Evolutionary conservation across 2,888 invertebrate species (phyloP).

Genomic region (Scaptomyza cyrtandrae): DNA sequence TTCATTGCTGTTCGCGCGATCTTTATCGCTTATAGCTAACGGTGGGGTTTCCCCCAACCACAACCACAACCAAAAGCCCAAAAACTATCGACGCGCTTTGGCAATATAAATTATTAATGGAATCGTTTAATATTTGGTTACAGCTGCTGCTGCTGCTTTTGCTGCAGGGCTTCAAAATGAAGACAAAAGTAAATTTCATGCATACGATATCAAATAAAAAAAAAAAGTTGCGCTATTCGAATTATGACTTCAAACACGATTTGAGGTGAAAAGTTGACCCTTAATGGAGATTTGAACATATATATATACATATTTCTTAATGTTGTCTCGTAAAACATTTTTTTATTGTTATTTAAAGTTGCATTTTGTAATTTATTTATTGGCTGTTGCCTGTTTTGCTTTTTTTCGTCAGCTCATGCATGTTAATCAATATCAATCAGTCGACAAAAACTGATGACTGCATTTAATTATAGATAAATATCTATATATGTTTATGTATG

Average conservation of each 20-base stretch:
- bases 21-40: constrained; percentile 50
- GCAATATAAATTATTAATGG: constrained; percentile 66
- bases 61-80: neutral
- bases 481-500: constrained; percentile 8
- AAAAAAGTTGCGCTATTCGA: constrained; percentile 43
- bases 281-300: constrained; percentile 42
- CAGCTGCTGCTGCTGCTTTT: neutral
- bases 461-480: constrained; percentile 55
- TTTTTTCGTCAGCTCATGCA: constrained; percentile 50
- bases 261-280: constrained; percentile 48
- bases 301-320: constrained; percentile 50
- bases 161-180: constrained; percentile 49
- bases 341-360: constrained; percentile 38
- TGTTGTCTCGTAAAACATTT: neutral
- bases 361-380: constrained; percentile 69
- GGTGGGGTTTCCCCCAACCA: constrained; percentile 16
- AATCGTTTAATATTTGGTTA: constrained; percentile 47
- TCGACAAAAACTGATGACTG: constrained; percentile 55
- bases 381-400: constrained; percentile 27
- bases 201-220: no score
- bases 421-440: constrained; percentile 73
- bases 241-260: constrained; percentile 59
- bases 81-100: constrained; percentile 34
- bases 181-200: no score
- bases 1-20: constrained; percentile 49